Evolutionary conservation across 2,888 invertebrate genomes (phyloP).

Genomic region (Meandrusa payeni): DNA sequence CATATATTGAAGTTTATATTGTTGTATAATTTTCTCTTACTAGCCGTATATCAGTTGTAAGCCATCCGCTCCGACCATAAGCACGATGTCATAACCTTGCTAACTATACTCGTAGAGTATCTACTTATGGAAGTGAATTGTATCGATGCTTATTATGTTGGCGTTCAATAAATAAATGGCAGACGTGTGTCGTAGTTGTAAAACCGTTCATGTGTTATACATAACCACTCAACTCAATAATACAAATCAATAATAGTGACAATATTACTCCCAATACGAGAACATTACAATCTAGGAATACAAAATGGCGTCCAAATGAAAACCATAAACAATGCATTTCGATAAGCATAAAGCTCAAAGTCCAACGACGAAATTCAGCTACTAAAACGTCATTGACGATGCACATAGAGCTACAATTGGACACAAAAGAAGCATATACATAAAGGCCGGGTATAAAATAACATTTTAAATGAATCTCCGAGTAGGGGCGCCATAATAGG

Average conservation of each 20-base stretch:
- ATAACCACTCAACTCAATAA: conserved; percentile 66
- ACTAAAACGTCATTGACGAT: conserved; percentile 33
- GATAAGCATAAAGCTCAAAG: conserved; percentile 43
- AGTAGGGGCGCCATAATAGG: conserved; percentile 72
- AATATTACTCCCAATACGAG: conserved; percentile 25
- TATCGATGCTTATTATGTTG: neutral
- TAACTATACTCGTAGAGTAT: too few species aligned
- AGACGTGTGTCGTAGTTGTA: too few species aligned
- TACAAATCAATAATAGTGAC: conserved; percentile 57
- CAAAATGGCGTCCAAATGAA: conserved; percentile 56
- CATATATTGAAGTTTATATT: too few species aligned
- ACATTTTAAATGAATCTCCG: conserved; percentile 80
- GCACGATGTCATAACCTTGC: too few species aligned
- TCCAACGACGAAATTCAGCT: conserved; percentile 27
- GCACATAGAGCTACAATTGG: conserved; percentile 54
- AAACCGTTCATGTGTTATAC: conserved; percentile 34
- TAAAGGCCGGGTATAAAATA: conserved; percentile 74
- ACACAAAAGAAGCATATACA: conserved; percentile 65
- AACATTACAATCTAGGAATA: conserved; percentile 7
- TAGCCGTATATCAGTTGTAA: too few species aligned
- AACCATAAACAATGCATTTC: conserved; percentile 29
- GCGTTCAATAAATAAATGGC: conserved; percentile 8
- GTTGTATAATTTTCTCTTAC: too few species aligned
- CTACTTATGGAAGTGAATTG: too few species aligned
- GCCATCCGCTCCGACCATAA: too few species aligned